A percentile compares a stretch with the other conserved stretches of the same genome.
Evolutionary conservation across 1,140 invertebrate genomes (phyloP).

Genomic region (Chironomus striatipennis): DNA sequence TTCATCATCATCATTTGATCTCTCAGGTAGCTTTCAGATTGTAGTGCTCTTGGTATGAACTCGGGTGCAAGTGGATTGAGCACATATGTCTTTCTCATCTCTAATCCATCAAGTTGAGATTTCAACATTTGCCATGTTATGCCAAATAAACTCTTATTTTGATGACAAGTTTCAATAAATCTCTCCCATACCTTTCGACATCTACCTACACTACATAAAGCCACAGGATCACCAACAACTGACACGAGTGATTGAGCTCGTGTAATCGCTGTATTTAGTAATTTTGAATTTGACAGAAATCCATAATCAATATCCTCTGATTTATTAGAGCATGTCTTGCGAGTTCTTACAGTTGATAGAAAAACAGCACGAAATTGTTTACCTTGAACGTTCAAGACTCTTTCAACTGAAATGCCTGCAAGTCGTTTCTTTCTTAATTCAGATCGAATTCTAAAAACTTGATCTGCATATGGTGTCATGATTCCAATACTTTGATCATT

Average conservation of each 20-base stretch:
- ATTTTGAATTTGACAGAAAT: constrained; percentile 74
- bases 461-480: constrained; percentile 79
- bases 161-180: constrained; percentile 64
- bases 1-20: constrained; percentile 36
- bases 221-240: constrained; percentile 80
- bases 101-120: constrained; percentile 60
- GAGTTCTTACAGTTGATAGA: constrained; percentile 72
- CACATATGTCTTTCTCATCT: constrained; percentile 63
- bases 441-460: constrained; percentile 69
- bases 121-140: constrained; percentile 60
- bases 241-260: constrained; percentile 79
- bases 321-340: constrained; percentile 54
- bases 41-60: constrained; percentile 58
- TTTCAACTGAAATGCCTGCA: constrained; percentile 70
- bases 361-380: constrained; percentile 84
- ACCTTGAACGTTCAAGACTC: constrained; percentile 81
- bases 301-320: constrained; percentile 66
- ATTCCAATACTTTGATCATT: constrained; percentile 71
- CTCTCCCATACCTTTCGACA: constrained; percentile 79
- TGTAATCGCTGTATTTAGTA: constrained; percentile 81
- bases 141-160: constrained; percentile 67
- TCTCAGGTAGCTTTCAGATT: constrained; percentile 41
- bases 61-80: constrained; percentile 76
- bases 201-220: constrained; percentile 71
- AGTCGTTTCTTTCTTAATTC: constrained; percentile 66